Evolutionary conservation across 2,797 vertebrate species (phyloP), one percentile per base, ranked within the genome.

Genomic region (Pipistrellus nathusii): DNA sequence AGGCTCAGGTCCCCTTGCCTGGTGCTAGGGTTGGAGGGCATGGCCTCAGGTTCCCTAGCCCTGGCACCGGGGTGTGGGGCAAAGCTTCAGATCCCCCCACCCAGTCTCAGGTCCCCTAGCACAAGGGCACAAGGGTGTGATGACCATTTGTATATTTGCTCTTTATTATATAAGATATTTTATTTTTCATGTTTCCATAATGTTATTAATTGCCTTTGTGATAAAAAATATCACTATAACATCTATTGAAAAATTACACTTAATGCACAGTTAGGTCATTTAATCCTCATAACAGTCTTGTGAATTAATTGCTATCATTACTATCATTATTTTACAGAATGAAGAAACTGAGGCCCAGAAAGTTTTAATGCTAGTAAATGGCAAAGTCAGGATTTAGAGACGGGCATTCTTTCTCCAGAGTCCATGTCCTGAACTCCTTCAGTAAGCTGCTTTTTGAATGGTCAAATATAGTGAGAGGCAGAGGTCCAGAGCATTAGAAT

Each of bases 211-310:
- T 94, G 23, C 14, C 30, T 82, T 91, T 44, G 27, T 72, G 20
- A 69, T 76, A 77, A 89, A 93, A 92, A 57, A 57, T n/a, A 4
- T 78, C 30, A 62, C 10, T 46, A 35, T 21, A 81, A 48, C n/a
- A 10, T 41, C 93, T 75, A 57, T 3, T 75, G 23, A 96, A 94
- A 89, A 86, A 68, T 64, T 88, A 80, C 30, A 44, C 10, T 89
- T 82, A 86, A 80, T 35, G 4, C 1, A 57, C 32, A 23, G 32
- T 77, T 83, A 78, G 5, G 6, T 38, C 32, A 82, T 59, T 73
- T 87, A 30, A 77, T 85, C 13, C 25, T 89, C 68, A n/a, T 18
- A 59, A 14, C 27, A 87, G 35, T 44, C 62, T 44, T 27, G 9
- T 78, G 77, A 87, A 12, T 83, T 91, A 41, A 90, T 46, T 48